These are phyloP conservation scores for fruit fly (Drosophila melanogaster) DNA, from an alignment of 1,140 invertebrate species.

Conservation along the genomic window DNA sequence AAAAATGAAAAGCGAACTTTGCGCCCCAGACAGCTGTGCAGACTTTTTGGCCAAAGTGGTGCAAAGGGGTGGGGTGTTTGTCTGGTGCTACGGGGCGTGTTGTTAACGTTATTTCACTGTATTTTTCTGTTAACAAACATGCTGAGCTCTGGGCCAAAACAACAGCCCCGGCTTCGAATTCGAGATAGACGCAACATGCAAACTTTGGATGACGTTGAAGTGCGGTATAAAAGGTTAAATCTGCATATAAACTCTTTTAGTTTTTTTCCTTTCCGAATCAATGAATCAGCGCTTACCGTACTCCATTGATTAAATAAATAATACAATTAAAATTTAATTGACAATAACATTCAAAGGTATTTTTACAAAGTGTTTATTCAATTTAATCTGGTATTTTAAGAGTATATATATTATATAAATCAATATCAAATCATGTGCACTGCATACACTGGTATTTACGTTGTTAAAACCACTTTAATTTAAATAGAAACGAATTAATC, in stretches of 20 bases:
- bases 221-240: slow-evolving; percentile 42
- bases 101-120: slow-evolving; percentile 41
- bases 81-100: slow-evolving; percentile 73
- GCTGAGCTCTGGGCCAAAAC: slow-evolving; percentile 64
- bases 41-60: slow-evolving; percentile 38
- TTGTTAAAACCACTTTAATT: neutral
- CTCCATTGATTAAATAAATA: slow-evolving; percentile 21
- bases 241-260: slow-evolving; percentile 30
- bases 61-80: slow-evolving; percentile 36
- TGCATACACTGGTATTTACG: neutral
- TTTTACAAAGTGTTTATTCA: too few species aligned
- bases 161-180: slow-evolving; percentile 18
- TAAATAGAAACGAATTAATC: neutral
- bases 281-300: slow-evolving; percentile 30
- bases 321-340: neutral
- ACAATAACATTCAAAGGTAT: neutral
- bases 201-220: slow-evolving; percentile 37
- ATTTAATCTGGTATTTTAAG: too few species aligned
- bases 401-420: neutral
- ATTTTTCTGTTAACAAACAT: slow-evolving; percentile 55
- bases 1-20: slow-evolving; percentile 46
- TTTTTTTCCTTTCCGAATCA: slow-evolving; percentile 11
- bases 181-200: slow-evolving; percentile 56
- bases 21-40: slow-evolving; percentile 75
- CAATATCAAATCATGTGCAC: too few species aligned